These are phyloP conservation scores for Epinephelus fuscoguttatus DNA, from an alignment of 2,113 vertebrate species.

Conservation along the genomic window DNA sequence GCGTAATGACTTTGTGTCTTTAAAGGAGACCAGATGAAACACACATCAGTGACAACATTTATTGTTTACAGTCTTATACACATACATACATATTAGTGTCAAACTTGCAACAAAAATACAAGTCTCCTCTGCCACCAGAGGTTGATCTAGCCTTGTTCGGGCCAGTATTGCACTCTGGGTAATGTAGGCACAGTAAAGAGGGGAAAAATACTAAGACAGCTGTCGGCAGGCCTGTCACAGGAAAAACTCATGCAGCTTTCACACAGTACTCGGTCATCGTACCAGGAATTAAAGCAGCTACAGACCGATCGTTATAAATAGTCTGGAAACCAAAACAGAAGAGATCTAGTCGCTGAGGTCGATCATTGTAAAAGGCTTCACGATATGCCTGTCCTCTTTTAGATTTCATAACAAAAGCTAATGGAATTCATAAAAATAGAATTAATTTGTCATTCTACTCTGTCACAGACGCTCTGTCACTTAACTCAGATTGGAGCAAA, in stretches of 20 bases:
- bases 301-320: slow-evolving; percentile 63
- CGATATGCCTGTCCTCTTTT: slow-evolving; percentile 33
- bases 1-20: neutral
- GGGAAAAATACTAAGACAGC: slow-evolving; percentile 31
- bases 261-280: slow-evolving; percentile 74
- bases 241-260: slow-evolving; percentile 78
- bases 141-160: slow-evolving; percentile 50
- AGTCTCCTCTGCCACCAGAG: slow-evolving; percentile 73
- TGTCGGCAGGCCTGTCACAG: slow-evolving; percentile 65
- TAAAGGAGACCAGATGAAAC: slow-evolving; percentile 19
- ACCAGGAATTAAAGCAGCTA: slow-evolving; percentile 77
- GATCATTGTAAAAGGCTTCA: slow-evolving; percentile 45
- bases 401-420: slow-evolving; percentile 69
- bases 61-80: slow-evolving; percentile 81
- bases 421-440: slow-evolving; percentile 71
- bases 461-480: slow-evolving; percentile 37
- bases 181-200: slow-evolving; percentile 75
- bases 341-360: slow-evolving; percentile 45
- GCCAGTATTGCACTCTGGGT: slow-evolving; percentile 81
- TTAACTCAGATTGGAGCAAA: slow-evolving; percentile 48
- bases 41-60: slow-evolving; percentile 50
- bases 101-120: slow-evolving; percentile 79
- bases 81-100: slow-evolving; percentile 78
- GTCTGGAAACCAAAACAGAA: slow-evolving; percentile 47
- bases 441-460: slow-evolving; percentile 48